Percentiles rank a stretch among this genome's conserved stretches.
These are phyloP conservation scores for Pterocles burchelli DNA, from an alignment of 2,113 vertebrate genomes.

Conservation along the genomic window DNA sequence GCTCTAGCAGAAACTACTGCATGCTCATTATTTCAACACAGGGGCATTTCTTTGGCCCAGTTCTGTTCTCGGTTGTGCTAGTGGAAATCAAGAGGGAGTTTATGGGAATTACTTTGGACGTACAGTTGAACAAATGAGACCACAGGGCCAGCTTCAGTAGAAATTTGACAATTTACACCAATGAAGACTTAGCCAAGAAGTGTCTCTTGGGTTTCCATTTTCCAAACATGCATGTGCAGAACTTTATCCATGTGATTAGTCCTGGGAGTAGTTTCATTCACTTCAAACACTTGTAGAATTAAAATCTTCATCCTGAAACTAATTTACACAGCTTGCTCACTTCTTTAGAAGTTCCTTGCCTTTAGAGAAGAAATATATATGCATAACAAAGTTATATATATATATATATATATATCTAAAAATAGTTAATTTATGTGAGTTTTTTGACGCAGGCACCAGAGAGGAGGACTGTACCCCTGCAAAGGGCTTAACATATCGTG, in stretches of 20 bases:
- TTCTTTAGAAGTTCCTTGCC: neutral
- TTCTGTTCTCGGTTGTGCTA: conserved; percentile 8
- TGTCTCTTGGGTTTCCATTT: conserved; percentile 35
- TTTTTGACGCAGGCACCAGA: neutral
- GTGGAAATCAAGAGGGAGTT: conserved; percentile 49
- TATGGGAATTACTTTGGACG: conserved; percentile 52
- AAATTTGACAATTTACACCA: conserved; percentile 44
- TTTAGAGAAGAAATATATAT: neutral
- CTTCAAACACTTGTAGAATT: neutral
- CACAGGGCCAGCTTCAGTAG: conserved; percentile 31
- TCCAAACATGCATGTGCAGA: neutral
- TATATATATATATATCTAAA: neutral
- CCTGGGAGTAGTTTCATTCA: neutral
- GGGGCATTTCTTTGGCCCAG: conserved; percentile 25
- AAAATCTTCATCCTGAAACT: neutral
- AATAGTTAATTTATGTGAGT: neutral
- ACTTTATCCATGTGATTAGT: conserved; percentile 7
- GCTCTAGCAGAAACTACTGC: conserved; percentile 38
- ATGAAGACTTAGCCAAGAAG: conserved; percentile 36
- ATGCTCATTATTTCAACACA: conserved; percentile 24
- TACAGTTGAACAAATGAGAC: conserved; percentile 45
- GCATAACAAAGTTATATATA: neutral
- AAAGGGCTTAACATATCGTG: neutral
- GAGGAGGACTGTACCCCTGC: neutral
- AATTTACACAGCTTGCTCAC: neutral